Percentiles rank a stretch among this genome's conserved stretches.
Evolutionary conservation across 1,140 invertebrate species (phyloP).

Genomic region (Hycleus cichorii): DNA sequence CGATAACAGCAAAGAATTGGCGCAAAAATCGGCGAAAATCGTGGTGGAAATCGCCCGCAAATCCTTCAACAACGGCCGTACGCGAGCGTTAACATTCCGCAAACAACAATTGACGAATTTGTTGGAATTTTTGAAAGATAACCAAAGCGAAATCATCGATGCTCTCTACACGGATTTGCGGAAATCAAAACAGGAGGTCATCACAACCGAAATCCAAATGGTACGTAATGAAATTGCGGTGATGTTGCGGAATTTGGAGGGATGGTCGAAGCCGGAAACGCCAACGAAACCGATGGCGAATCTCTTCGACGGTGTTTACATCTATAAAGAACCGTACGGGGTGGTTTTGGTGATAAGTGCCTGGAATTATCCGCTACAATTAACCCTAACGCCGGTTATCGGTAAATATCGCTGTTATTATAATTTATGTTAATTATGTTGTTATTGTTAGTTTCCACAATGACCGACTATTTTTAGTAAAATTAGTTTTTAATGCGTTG

Average conservation of each 20-base stretch:
- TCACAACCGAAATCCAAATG: constrained; percentile 58
- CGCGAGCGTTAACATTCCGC: constrained; percentile 68
- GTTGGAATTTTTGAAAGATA: constrained; percentile 70
- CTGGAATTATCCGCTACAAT: constrained; percentile 96
- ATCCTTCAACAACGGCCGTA: constrained; percentile 61
- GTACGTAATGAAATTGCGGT: constrained; percentile 59
- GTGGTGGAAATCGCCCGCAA: background rate
- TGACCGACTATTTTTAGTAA: too few species aligned
- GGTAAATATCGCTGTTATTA: constrained; percentile 10
- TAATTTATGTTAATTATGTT: too few species aligned
- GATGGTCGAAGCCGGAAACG: constrained; percentile 58
- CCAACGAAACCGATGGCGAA: constrained; percentile 62
- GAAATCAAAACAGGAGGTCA: constrained; percentile 64
- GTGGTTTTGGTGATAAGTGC: constrained; percentile 87
- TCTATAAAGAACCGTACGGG: constrained; percentile 78
- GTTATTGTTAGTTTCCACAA: too few species aligned
- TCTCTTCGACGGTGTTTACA: constrained; percentile 60
- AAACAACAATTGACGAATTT: constrained; percentile 69
- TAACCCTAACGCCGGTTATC: constrained; percentile 59
- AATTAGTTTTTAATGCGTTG: too few species aligned
- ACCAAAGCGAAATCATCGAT: constrained; percentile 59
- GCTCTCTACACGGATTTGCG: constrained; percentile 74
- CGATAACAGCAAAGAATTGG: background rate
- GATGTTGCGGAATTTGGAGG: constrained; percentile 54
- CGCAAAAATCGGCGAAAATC: background rate